A percentile compares a stretch with the other conserved stretches of the same genome.
phyloP scores from a whole-genome alignment of 2,888 invertebrate species.

The Drosophila parthenogenetica region DNA sequence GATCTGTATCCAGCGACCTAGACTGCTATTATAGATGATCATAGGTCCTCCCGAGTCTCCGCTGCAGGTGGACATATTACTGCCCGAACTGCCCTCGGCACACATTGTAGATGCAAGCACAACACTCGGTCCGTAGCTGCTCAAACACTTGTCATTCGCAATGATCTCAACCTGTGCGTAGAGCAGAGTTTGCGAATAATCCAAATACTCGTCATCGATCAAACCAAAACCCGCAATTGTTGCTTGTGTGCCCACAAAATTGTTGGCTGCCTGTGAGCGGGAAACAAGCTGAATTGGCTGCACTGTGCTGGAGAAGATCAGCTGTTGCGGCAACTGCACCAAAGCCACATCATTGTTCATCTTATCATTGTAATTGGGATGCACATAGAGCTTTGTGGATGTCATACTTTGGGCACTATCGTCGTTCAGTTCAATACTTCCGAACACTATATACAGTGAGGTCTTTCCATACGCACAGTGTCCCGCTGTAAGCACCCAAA shows the following conservation, averaged over 20 bases:
- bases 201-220: slow-evolving; percentile 80
- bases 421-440: slow-evolving; percentile 68
- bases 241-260: slow-evolving; percentile 68
- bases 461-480: slow-evolving; percentile 76
- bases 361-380: slow-evolving; percentile 78
- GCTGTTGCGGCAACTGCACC: slow-evolving; percentile 69
- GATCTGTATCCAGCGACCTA: slow-evolving; percentile 72
- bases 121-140: slow-evolving; percentile 58
- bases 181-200: slow-evolving; percentile 70
- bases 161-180: slow-evolving; percentile 80
- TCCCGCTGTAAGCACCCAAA: slow-evolving; percentile 83
- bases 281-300: slow-evolving; percentile 76
- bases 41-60: slow-evolving; percentile 84
- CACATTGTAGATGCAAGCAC: slow-evolving; percentile 78
- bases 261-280: slow-evolving; percentile 42
- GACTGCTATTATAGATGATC: slow-evolving; percentile 47
- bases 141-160: slow-evolving; percentile 68
- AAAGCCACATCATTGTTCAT: slow-evolving; percentile 82
- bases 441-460: slow-evolving; percentile 76
- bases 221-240: slow-evolving; percentile 80
- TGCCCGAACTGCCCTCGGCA: slow-evolving; percentile 67
- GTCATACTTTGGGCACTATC: slow-evolving; percentile 69
- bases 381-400: slow-evolving; percentile 65
- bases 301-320: slow-evolving; percentile 66
- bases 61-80: slow-evolving; percentile 81